Base-by-base conservation (phyloP, 2,797 vertebrate genomes). In the Clarias platycephalus region DNA sequence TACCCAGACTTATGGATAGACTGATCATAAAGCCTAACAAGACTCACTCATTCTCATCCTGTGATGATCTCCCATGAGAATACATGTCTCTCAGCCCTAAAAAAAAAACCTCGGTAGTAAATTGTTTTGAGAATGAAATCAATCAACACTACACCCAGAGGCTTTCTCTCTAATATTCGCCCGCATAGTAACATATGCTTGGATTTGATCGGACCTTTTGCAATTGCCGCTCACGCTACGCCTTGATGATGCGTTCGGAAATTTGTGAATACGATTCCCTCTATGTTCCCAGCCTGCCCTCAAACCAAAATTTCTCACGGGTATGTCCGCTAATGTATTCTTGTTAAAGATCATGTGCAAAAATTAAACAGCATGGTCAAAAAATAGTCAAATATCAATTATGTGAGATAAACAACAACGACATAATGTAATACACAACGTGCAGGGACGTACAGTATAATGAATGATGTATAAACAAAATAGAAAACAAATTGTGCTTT, bases 61-160 rank as follows among this genome's bases (percentile, higher is more conserved):
- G 13, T 62, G 60, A 64, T 80, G 62, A 80, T 53, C 40, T 80
- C 77, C 64, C 16, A 28, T 1, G 22, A 20, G 37, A 64, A 64
- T 64, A 49, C 77, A 53, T 13, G 9, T 66, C 60, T 80, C n/a
- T 80, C n/a, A 3, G 37, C 37, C 37, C 24, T 80, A 16, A 53
- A 80, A 64, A 80, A 15, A 31, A 80, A 64, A 80, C 28, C 62
- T 6, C 53, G 40, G 15, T 66, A 53, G 78, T 49, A 66, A 66
- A 66, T 53, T 53, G 16, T 49, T 40, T n/a, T 66, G 63, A 28
- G 60, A 64, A 49, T 18, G 60, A 64, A 16, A 31, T n/a, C 24
- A 49, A 80, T 66, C 37, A 66, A 66, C 62, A 80, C 78, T 31
- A 66, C 78, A 80, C 40, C 40, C 60, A 80, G n/a, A 44, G 60